Evolutionary conservation across 1,140 invertebrate species (phyloP).

Genomic region (Trinorchestia longiramus): DNA sequence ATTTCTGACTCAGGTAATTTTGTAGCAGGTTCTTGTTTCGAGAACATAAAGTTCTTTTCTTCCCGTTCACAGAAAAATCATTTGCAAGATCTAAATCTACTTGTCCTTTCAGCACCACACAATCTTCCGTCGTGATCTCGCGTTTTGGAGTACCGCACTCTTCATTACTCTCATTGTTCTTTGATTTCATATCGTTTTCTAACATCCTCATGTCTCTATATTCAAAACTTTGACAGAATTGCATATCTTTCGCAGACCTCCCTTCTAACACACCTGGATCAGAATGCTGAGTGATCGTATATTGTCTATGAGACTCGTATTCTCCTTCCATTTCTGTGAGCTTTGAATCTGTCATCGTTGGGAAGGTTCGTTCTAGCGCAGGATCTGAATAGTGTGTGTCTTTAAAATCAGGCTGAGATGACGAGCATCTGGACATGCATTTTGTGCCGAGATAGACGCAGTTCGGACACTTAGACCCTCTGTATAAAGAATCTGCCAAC

Average conservation of each 20-base stretch:
- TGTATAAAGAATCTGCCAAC: conserved; percentile 25
- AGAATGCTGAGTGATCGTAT: conserved; percentile 6
- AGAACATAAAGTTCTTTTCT: not conserved
- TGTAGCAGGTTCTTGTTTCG: not conserved
- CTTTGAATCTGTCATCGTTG: not conserved
- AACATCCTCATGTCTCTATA: conserved; percentile 2
- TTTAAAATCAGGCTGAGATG: conserved; percentile 40
- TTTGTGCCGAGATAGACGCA: conserved; percentile 15
- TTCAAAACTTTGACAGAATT: not conserved
- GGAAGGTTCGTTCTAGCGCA: not conserved
- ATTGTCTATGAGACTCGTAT: conserved; percentile 3
- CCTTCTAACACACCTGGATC: conserved; percentile 24
- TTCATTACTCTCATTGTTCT: not conserved
- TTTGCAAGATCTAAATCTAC: not conserved
- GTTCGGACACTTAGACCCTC: conserved; percentile 26
- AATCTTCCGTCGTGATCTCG: not conserved
- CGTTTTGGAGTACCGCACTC: not conserved
- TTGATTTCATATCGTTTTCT: conserved; percentile 34
- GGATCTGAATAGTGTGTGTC: not conserved
- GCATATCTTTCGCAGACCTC: not conserved
- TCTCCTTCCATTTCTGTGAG: not conserved
- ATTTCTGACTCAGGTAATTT: not conserved
- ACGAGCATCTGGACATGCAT: conserved; percentile 41
- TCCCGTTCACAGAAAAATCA: not conserved
- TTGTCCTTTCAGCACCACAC: not conserved